These are phyloP conservation scores for Boleophthalmus pectinirostris DNA, from an alignment of 2,113 vertebrate genomes.

Conservation along the genomic window DNA sequence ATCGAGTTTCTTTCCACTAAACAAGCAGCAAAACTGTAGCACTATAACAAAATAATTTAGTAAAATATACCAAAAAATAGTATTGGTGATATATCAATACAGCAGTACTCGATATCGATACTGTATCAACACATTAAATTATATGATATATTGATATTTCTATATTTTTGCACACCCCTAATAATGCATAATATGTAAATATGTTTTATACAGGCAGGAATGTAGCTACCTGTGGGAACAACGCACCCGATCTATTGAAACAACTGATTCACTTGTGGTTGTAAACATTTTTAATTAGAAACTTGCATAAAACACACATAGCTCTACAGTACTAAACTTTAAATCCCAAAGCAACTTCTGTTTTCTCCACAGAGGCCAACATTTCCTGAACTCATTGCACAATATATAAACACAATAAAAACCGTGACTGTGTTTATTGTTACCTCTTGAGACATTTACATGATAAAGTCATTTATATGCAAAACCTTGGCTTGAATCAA, in stretches of 20 bases:
- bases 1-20: too few relatives aligned
- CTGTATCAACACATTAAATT: too few relatives aligned
- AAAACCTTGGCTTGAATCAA: not conserved
- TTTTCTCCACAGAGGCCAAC: not conserved
- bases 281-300: not conserved
- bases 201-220: not conserved
- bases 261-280: not conserved
- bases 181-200: too few relatives aligned
- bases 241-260: not conserved
- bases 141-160: too few relatives aligned
- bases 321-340: not conserved
- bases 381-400: not conserved
- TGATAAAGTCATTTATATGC: not conserved
- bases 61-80: too few relatives aligned
- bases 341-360: not conserved
- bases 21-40: too few relatives aligned
- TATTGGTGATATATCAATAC: too few relatives aligned
- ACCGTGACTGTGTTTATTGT: not conserved
- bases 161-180: too few relatives aligned
- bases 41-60: too few relatives aligned
- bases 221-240: not conserved
- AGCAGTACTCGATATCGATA: too few relatives aligned
- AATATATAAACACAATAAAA: not conserved
- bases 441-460: not conserved
- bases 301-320: not conserved